These are phyloP conservation scores for Macrophya annulata DNA, from an alignment of 2,888 invertebrate species.

Conservation along the genomic window DNA sequence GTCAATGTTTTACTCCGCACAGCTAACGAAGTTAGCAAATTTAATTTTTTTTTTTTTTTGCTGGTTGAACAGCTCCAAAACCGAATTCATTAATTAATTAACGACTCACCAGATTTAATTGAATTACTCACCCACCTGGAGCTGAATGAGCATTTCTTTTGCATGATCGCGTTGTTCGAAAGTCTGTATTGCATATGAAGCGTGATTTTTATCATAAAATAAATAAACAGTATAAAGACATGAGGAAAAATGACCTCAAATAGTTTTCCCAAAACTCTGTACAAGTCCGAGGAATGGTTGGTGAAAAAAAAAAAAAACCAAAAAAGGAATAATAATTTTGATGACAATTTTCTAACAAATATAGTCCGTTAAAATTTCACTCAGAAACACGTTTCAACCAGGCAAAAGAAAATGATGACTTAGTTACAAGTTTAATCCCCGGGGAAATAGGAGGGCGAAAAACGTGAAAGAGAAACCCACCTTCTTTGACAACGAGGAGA, in stretches of 20 bases:
- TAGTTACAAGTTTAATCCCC: constrained; percentile 4
- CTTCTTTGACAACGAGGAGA: constrained; percentile 13
- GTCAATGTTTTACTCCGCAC: not conserved
- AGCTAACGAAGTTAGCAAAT: constrained; percentile 33
- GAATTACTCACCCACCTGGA: constrained; percentile 20
- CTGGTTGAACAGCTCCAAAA: constrained; percentile 2
- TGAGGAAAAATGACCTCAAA: not conserved
- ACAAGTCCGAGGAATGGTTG: not conserved
- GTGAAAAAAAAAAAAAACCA: not conserved
- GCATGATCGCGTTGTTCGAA: not conserved
- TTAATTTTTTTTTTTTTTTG: constrained; percentile 29
- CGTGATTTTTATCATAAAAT: not conserved
- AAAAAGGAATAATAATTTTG: not conserved
- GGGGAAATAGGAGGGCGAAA: not conserved
- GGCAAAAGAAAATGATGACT: constrained; percentile 33
- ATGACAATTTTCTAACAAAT: not conserved
- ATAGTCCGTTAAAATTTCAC: not conserved
- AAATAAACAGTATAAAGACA: not conserved
- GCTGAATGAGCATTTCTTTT: constrained; percentile 4
- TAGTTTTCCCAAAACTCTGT: not conserved
- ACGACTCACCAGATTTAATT: constrained; percentile 41
- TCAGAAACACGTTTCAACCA: constrained; percentile 18
- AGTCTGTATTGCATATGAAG: not conserved
- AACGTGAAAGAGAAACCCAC: not conserved
- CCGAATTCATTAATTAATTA: constrained; percentile 36